Conservation (phyloP, 2,113 vertebrate species). For the Megaleporinus macrocephalus region DNA sequence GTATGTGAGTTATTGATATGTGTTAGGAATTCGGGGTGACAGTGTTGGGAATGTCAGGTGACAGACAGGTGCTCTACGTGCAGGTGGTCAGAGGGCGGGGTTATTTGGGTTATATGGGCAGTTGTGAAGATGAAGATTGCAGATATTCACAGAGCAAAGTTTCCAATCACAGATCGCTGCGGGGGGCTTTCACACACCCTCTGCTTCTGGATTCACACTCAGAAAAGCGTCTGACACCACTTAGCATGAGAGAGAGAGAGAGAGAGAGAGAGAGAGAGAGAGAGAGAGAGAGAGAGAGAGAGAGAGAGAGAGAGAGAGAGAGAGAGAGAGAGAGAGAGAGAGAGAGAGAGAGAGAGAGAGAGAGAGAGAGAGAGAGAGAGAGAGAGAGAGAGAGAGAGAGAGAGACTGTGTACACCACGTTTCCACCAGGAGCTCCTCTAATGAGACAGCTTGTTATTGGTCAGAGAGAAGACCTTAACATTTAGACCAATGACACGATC, state of each 20-base stretch:
- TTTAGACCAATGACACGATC: constrained; percentile 4
- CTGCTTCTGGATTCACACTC: constrained; percentile 41
- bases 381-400: background rate
- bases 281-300: constrained; percentile 20
- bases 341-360: background rate
- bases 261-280: background rate
- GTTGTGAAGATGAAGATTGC: background rate
- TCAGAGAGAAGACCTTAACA: constrained; percentile 13
- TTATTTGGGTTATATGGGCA: background rate
- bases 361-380: background rate
- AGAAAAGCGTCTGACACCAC: constrained; percentile 35
- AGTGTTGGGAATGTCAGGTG: no score
- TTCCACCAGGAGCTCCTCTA: constrained; percentile 8
- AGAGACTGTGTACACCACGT: constrained; percentile 5
- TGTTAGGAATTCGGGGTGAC: background rate
- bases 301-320: constrained; percentile 6
- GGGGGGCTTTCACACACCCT: constrained; percentile 2
- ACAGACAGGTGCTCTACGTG: no score
- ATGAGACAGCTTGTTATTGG: constrained; percentile 34
- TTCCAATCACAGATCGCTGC: constrained; percentile 8
- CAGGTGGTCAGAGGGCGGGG: background rate
- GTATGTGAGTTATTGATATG: background rate
- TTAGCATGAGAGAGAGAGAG: constrained; percentile 15
- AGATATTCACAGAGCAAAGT: constrained; percentile 19
- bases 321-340: constrained; percentile 11